phyloP scores from a whole-genome alignment of 2,888 invertebrate genomes.

The Parasteatoda lunata region DNA sequence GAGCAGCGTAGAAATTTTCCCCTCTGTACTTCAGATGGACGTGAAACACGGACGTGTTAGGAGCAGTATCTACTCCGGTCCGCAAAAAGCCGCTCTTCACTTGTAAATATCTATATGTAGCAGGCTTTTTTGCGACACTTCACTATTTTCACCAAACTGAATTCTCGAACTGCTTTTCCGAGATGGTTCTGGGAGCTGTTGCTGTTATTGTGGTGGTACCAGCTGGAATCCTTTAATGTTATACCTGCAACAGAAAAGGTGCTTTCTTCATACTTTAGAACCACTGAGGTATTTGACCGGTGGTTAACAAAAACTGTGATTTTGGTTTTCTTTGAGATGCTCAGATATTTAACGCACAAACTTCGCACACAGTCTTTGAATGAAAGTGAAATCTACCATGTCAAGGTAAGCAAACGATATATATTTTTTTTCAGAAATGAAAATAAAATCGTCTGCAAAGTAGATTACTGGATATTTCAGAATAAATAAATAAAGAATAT shows the following conservation, averaged over 20 bases:
- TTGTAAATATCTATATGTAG: constrained; percentile 33
- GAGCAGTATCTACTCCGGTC: constrained; percentile 10
- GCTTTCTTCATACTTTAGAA: constrained; percentile 14
- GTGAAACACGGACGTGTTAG: constrained; percentile 32
- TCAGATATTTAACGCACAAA: constrained; percentile 89
- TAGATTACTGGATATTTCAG: too few relatives aligned
- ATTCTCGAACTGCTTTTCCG: constrained; percentile 8
- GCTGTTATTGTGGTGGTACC: constrained; percentile 20
- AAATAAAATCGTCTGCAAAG: too few relatives aligned
- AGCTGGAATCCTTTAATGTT: constrained; percentile 33
- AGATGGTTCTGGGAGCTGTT: constrained; percentile 20
- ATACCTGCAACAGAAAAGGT: constrained; percentile 24
- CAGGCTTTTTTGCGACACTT: neutral
- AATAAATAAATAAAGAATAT: too few relatives aligned
- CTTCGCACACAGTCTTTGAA: constrained; percentile 89
- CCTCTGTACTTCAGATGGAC: constrained; percentile 48
- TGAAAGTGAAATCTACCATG: constrained; percentile 81
- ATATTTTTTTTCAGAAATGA: neutral
- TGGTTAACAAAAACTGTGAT: constrained; percentile 54
- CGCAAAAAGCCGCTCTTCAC: neutral
- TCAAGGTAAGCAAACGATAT: constrained; percentile 79
- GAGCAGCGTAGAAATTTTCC: constrained; percentile 16
- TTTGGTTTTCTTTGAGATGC: constrained; percentile 77
- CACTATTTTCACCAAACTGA: constrained; percentile 17
- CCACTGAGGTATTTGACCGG: constrained; percentile 30